phyloP scores from a whole-genome alignment of 2,113 vertebrate species.

The Chionodraco myersi region DNA sequence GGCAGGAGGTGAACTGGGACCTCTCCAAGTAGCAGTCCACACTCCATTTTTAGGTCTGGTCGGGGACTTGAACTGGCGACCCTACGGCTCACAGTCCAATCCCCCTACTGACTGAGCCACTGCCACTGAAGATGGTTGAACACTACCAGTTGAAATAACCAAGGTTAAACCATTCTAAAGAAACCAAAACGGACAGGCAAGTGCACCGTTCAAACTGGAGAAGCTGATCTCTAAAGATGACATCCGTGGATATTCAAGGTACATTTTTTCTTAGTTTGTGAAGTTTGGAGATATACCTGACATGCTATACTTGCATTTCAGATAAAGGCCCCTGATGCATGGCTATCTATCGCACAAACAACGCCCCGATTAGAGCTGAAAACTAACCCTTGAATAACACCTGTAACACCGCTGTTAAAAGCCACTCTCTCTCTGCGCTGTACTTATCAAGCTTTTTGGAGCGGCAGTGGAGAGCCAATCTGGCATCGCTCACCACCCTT shows the following conservation, averaged over 20 bases:
- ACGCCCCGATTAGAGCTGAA: conserved; percentile 9
- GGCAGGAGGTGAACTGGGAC: too few species aligned
- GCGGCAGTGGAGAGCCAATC: conserved; percentile 61
- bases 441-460: conserved; percentile 49
- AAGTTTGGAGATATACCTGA: background rate
- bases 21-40: too few species aligned
- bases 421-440: conserved; percentile 20
- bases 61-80: too few species aligned
- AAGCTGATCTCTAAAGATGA: background rate
- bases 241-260: background rate
- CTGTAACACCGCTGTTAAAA: conserved; percentile 46
- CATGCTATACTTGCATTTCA: background rate
- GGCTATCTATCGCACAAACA: conserved; percentile 7
- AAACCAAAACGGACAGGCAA: background rate
- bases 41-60: too few species aligned
- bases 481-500: conserved; percentile 56
- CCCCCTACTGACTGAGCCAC: too few species aligned
- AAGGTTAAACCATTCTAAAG: background rate
- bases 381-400: conserved; percentile 43
- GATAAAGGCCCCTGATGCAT: background rate
- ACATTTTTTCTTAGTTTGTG: background rate
- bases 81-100: too few species aligned
- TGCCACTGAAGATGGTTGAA: background rate
- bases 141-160: too few species aligned
- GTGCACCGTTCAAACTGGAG: too few species aligned